Percentiles rank a stretch among this genome's conserved stretches.
These are phyloP conservation scores for Sinocyclocheilus rhinocerous DNA, from an alignment of 2,113 vertebrate species.

Conservation along the genomic window DNA sequence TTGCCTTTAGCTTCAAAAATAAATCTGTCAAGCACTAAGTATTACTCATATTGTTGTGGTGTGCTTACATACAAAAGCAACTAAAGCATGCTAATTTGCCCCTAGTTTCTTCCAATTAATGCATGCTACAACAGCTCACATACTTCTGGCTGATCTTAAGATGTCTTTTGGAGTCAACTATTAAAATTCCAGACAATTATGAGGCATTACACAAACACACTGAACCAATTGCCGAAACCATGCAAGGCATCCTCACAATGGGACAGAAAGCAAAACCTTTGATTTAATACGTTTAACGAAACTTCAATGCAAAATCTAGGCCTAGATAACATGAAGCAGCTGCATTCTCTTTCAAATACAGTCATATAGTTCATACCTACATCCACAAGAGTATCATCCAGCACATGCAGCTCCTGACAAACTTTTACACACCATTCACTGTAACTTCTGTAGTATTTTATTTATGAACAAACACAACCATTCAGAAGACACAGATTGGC, in stretches of 20 bases:
- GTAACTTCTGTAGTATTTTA: background rate
- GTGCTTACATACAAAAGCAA: background rate
- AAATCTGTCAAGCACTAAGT: too few species aligned
- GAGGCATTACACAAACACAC: background rate
- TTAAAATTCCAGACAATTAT: background rate
- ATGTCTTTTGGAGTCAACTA: background rate
- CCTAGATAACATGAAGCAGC: background rate
- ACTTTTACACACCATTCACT: background rate
- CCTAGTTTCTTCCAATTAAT: background rate
- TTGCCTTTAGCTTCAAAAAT: too few species aligned
- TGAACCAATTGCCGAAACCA: background rate
- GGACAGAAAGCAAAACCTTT: background rate
- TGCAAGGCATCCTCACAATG: background rate
- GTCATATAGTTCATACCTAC: background rate
- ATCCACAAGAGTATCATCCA: background rate
- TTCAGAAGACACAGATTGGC: background rate
- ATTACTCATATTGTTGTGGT: background rate
- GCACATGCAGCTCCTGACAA: background rate
- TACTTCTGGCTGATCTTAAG: conserved; percentile 5
- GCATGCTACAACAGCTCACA: conserved; percentile 8
- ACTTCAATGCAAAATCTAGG: background rate
- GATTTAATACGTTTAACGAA: background rate
- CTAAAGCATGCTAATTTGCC: conserved; percentile 6
- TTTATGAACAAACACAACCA: background rate
- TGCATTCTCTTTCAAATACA: background rate